Evolutionary conservation across 1,140 invertebrate species (phyloP).

Genomic region (Glossosoma conforme): DNA sequence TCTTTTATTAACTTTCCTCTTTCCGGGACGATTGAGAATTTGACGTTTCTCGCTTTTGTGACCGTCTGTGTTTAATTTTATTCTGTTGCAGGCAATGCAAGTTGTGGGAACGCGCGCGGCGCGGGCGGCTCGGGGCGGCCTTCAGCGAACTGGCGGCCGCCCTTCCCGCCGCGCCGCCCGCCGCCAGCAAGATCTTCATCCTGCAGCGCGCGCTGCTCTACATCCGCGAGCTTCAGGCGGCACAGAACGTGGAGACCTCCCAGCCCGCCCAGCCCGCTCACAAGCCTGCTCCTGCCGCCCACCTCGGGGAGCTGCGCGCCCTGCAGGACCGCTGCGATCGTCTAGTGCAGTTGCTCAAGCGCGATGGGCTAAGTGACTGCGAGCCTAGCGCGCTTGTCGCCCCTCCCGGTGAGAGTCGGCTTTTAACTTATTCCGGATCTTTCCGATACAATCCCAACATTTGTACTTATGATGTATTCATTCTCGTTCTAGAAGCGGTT

Average conservation of each 20-base stretch:
- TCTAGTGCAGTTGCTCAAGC: not conserved
- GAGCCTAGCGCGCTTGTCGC: no score
- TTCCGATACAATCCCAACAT: no score
- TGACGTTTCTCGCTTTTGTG: no score
- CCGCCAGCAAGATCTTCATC: slow-evolving; percentile 46
- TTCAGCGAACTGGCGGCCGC: slow-evolving; percentile 45
- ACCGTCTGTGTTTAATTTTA: not conserved
- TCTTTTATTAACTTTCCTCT: not conserved
- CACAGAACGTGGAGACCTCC: not conserved
- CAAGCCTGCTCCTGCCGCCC: no score
- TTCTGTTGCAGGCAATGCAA: slow-evolving; percentile 36
- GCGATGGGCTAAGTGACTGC: no score
- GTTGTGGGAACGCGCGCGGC: slow-evolving; percentile 49
- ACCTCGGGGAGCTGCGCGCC: no score
- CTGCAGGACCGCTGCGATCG: not conserved
- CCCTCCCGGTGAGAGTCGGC: no score
- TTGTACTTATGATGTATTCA: no score
- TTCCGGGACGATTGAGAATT: not conserved
- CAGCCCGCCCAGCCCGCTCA: no score
- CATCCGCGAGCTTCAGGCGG: slow-evolving; percentile 44
- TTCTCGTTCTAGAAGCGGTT: no score
- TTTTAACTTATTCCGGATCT: no score
- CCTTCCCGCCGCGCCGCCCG: slow-evolving; percentile 47
- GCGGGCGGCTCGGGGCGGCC: slow-evolving; percentile 46
- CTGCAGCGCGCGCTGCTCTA: slow-evolving; percentile 41